These are phyloP conservation scores for Clepsis dumicolana DNA, from an alignment of 2,888 invertebrate genomes.

Conservation along the genomic window DNA sequence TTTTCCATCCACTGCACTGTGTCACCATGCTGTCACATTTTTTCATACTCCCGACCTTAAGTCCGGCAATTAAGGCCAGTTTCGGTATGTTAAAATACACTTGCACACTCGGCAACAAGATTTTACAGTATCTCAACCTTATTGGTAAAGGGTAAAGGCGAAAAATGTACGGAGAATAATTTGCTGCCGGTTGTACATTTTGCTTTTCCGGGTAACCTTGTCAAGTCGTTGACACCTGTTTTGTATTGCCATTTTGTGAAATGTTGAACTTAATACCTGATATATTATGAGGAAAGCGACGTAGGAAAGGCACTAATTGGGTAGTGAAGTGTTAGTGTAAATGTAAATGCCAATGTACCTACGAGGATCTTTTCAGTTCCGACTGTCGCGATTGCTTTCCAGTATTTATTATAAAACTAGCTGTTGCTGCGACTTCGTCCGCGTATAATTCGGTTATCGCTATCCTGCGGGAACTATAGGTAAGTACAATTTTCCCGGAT, in stretches of 20 bases:
- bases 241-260: slow-evolving; percentile 50
- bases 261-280: slow-evolving; percentile 48
- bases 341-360: slow-evolving; percentile 34
- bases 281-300: slow-evolving; percentile 41
- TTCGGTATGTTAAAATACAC: slow-evolving; percentile 52
- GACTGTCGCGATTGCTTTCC: background rate
- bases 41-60: slow-evolving; percentile 47
- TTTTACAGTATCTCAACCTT: slow-evolving; percentile 16
- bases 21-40: slow-evolving; percentile 27
- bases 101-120: slow-evolving; percentile 25
- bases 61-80: slow-evolving; percentile 60
- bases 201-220: slow-evolving; percentile 63
- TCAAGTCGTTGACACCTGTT: slow-evolving; percentile 56
- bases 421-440: too few species aligned
- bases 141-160: background rate
- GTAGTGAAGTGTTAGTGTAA: slow-evolving; percentile 22
- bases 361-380: background rate
- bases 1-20: slow-evolving; percentile 3
- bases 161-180: background rate
- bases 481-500: too few species aligned
- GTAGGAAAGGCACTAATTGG: slow-evolving; percentile 32
- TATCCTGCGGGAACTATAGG: too few species aligned
- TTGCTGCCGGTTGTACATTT: slow-evolving; percentile 32
- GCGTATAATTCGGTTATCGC: too few species aligned
- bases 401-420: too few species aligned